phyloP scores from a whole-genome alignment of 2,113 vertebrate species.

The Ammodytes dubius region DNA sequence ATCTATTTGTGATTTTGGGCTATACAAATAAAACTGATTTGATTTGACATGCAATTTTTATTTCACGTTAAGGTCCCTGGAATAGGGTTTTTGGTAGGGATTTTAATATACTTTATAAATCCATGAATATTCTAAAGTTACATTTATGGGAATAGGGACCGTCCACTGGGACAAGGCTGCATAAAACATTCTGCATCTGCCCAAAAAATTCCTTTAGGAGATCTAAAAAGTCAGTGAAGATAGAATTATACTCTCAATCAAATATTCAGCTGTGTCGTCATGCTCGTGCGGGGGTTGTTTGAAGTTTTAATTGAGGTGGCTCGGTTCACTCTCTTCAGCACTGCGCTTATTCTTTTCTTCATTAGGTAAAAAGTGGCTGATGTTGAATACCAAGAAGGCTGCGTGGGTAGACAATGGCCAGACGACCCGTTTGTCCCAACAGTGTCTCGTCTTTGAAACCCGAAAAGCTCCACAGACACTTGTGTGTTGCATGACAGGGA shows the following conservation, averaged over 20 bases:
- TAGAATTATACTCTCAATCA: conserved; percentile 47
- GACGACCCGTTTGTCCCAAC: conserved; percentile 9
- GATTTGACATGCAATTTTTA: neutral
- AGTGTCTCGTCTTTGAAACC: conserved; percentile 49
- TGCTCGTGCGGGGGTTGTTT: conserved; percentile 53
- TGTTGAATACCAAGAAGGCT: conserved; percentile 55
- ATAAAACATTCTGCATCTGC: conserved; percentile 1
- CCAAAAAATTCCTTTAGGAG: conserved; percentile 1
- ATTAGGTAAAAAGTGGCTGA: conserved; percentile 64
- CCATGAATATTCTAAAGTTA: conserved; percentile 29
- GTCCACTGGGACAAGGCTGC: neutral
- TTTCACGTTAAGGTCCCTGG: conserved; percentile 1
- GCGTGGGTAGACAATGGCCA: conserved; percentile 53
- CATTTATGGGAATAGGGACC: neutral
- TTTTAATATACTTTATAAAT: conserved; percentile 13
- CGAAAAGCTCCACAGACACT: conserved; percentile 33
- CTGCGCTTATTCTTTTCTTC: conserved; percentile 43
- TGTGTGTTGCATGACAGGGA: neutral
- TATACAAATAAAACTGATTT: too few species aligned
- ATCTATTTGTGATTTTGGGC: too few species aligned
- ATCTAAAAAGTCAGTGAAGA: conserved; percentile 8
- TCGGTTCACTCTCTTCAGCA: conserved; percentile 59
- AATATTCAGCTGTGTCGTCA: conserved; percentile 63
- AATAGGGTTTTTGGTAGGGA: conserved; percentile 13
- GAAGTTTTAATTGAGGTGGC: conserved; percentile 82